phyloP scores from a whole-genome alignment of 2,888 invertebrate species.

The Synergus japonicus region DNA sequence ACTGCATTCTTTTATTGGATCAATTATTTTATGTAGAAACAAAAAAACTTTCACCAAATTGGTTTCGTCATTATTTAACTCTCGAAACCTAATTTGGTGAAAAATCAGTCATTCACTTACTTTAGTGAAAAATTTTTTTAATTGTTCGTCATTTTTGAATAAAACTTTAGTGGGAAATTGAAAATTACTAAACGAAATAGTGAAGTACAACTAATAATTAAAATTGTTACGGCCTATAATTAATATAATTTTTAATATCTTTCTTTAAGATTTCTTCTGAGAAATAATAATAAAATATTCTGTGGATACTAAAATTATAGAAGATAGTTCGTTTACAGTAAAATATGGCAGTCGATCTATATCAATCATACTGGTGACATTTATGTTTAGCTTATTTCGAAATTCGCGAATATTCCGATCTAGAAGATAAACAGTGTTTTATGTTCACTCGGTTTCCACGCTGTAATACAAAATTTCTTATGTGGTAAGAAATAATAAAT shows the following conservation, averaged over 20 bases:
- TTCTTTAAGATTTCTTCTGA: neutral
- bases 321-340: neutral
- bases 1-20: neutral
- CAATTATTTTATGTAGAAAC: neutral
- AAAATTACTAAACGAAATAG: too few species aligned
- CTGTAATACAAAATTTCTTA: constrained; percentile 6
- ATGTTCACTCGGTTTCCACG: neutral
- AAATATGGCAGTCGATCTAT: neutral
- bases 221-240: too few species aligned
- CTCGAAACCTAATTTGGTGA: too few species aligned
- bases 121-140: too few species aligned
- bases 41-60: neutral
- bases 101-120: too few species aligned
- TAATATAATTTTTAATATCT: neutral
- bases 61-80: too few species aligned
- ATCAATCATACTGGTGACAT: neutral
- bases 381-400: neutral
- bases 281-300: neutral
- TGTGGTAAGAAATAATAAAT: constrained; percentile 31
- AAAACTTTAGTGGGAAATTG: too few species aligned
- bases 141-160: too few species aligned
- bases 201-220: too few species aligned
- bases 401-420: neutral
- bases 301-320: neutral
- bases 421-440: neutral